Evolutionary conservation across 2,797 vertebrate genomes (phyloP), one percentile per base, ranked within the genome.

Genomic region (Halcyon smyrnensis): DNA sequence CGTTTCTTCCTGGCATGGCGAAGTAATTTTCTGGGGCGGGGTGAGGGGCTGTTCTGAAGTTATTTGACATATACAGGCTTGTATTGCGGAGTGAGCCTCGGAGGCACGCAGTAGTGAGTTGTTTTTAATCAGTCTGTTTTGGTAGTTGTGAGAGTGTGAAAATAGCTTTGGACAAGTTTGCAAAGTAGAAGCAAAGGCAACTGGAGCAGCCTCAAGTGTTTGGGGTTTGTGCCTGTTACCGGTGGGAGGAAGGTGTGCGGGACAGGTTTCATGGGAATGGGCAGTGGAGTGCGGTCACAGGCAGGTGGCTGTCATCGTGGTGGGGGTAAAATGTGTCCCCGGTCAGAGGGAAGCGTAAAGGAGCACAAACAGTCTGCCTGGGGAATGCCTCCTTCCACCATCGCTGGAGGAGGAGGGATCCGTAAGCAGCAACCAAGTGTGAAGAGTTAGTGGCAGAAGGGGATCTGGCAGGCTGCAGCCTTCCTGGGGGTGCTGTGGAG

Each of bases 301-400:
- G 46, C 60, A 12, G 39, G 5, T 20, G 77, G 45, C 67, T 59
- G 21, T 16, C 15, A 28, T 11, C 7, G 6, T 2, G 18, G 32
- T 39, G 0, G 11, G 59, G 64, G 6, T 62, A 14, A 62, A 51
- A 10, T 0, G 21, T 25, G 57, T 10, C 51, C 51, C 34, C 0
- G 0, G 6, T 30, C 53, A n/a, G n/a, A 1, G 2, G 43, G 69
- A 50, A 60, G 54, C 2, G 0, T 13, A 2, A 25, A 68, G 41
- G 37, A 76, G 39, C 36, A 12, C 36, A 20, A 4, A 36, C 3
- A 1, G 5, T 32, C 20, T 64, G 18, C 59, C 1, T n/a, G 18
- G 39, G 34, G 63, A 20, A 51, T 37, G 7, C 11, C 8, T 62
- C 67, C 41, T 34, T 53, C 39, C 67, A 51, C 59, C 15, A 5